phyloP scores from a whole-genome alignment of 2,113 vertebrate species.

The Paracanthobrama guichenoti region DNA sequence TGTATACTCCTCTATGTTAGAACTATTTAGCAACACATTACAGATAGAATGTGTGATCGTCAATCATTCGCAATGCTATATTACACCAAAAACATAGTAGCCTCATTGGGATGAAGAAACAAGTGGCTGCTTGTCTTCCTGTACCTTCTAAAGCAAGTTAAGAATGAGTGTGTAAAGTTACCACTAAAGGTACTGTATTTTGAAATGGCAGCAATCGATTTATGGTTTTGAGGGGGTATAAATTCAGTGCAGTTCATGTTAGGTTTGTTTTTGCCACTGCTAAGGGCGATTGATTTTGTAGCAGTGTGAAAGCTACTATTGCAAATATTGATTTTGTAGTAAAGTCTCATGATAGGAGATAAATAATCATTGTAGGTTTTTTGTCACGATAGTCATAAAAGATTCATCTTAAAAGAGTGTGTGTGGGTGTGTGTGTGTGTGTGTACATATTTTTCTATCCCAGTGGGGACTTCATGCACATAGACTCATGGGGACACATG shows the following conservation, averaged over 20 bases:
- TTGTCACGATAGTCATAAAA: slow-evolving; percentile 23
- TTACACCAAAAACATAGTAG: background rate
- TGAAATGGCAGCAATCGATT: background rate
- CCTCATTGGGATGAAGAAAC: slow-evolving; percentile 1
- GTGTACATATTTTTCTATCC: too few species aligned
- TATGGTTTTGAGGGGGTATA: background rate
- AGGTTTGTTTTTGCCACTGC: slow-evolving; percentile 39
- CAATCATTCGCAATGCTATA: background rate
- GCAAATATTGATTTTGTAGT: slow-evolving; percentile 57
- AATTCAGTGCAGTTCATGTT: slow-evolving; percentile 14
- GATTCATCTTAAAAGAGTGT: slow-evolving; percentile 28
- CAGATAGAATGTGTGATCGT: background rate
- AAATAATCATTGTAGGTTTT: slow-evolving; percentile 47
- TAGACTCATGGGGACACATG: too few species aligned
- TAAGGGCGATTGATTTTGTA: slow-evolving; percentile 46
- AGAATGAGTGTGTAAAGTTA: slow-evolving; percentile 3
- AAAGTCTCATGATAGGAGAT: slow-evolving; percentile 50
- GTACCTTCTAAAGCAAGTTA: background rate
- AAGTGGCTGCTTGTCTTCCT: slow-evolving; percentile 11
- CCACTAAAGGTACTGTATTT: background rate
- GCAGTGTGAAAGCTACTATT: slow-evolving; percentile 53
- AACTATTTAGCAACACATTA: background rate
- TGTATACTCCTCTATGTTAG: background rate
- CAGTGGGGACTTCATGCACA: too few species aligned
- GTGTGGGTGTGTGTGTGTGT: background rate